phyloP scores from a whole-genome alignment of 2,113 vertebrate genomes.

The Paracanthobrama guichenoti region DNA sequence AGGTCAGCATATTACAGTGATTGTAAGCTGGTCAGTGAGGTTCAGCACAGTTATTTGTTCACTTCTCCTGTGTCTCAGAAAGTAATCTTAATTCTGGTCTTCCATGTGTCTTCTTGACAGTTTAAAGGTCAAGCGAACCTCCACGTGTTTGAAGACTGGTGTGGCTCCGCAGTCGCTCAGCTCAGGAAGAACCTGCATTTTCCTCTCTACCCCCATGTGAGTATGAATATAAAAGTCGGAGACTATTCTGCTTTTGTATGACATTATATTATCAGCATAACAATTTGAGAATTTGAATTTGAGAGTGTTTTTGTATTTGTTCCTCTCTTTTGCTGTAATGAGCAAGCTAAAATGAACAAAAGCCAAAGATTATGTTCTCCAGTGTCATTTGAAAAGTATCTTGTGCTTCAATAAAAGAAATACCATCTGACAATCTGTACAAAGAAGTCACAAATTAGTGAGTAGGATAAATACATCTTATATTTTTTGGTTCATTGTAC shows the following conservation, averaged over 20 bases:
- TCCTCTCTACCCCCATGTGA: slow-evolving; percentile 94
- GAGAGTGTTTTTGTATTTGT: too few relatives aligned
- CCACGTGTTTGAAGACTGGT: slow-evolving; percentile 99
- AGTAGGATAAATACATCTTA: too few relatives aligned
- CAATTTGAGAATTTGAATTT: neutral
- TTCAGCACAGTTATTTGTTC: neutral
- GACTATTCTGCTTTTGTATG: neutral
- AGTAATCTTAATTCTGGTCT: neutral
- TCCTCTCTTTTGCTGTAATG: too few relatives aligned
- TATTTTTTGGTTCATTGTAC: too few relatives aligned
- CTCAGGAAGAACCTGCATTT: slow-evolving; percentile 95
- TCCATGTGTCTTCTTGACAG: slow-evolving; percentile 68
- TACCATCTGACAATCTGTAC: too few relatives aligned
- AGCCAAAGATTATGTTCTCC: neutral
- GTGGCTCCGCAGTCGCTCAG: slow-evolving; percentile 87
- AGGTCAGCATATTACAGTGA: too few relatives aligned
- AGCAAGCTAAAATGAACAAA: neutral
- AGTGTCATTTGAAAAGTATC: neutral
- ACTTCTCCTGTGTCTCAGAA: neutral
- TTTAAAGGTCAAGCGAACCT: slow-evolving; percentile 93
- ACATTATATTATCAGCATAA: neutral
- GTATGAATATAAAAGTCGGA: slow-evolving; percentile 61
- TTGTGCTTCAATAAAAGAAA: neutral
- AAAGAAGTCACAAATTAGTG: too few relatives aligned
- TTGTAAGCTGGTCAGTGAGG: too few relatives aligned